Evolutionary conservation across 2,113 vertebrate genomes (phyloP).

Genomic region (Parus major): DNA sequence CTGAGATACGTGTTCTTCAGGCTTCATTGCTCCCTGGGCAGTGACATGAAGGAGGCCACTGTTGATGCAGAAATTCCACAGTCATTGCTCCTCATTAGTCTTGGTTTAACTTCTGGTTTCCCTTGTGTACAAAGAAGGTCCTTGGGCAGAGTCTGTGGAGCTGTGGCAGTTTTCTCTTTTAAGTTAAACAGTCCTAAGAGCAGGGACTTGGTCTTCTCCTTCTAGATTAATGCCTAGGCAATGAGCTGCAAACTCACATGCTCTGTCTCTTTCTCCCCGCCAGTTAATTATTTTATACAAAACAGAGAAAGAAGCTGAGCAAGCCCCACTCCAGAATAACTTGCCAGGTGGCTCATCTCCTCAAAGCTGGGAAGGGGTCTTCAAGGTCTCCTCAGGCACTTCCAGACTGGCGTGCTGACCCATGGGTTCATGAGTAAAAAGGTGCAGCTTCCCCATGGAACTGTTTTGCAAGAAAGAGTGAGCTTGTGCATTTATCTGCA

Average conservation of each 20-base stretch:
- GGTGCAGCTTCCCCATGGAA: neutral
- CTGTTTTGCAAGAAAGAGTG: neutral
- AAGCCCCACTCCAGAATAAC: slow-evolving; percentile 1
- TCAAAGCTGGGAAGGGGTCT: neutral
- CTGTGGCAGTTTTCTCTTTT: neutral
- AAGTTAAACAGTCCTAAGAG: neutral
- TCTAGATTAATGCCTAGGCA: slow-evolving; percentile 5
- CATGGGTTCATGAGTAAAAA: neutral
- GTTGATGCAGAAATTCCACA: neutral
- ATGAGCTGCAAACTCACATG: slow-evolving; percentile 30
- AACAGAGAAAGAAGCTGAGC: slow-evolving; percentile 46
- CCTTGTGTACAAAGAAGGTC: neutral
- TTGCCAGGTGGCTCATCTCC: neutral
- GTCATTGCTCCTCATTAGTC: neutral
- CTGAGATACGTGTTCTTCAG: neutral
- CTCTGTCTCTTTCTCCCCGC: neutral
- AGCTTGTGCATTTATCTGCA: neutral
- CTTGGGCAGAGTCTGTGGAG: neutral
- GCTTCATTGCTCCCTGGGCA: neutral
- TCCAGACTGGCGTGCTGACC: neutral
- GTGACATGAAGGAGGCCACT: neutral
- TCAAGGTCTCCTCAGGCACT: neutral
- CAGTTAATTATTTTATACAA: slow-evolving; percentile 56
- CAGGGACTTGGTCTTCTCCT: neutral
- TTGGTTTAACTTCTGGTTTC: neutral